Conservation (phyloP, 1,140 invertebrate genomes). For the Aphaenogaster ashmeadi region DNA sequence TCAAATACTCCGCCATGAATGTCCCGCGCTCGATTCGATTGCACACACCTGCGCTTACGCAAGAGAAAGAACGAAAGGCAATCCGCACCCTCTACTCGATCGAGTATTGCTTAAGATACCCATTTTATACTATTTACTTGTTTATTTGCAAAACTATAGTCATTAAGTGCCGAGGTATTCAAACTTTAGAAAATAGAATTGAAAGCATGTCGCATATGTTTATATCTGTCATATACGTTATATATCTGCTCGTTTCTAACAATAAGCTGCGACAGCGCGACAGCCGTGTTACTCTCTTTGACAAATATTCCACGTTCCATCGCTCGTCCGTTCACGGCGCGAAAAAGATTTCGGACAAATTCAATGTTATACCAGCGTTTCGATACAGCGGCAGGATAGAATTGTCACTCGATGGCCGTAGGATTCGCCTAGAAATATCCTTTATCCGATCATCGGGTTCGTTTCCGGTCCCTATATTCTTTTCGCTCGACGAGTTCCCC, state of each 20-base stretch:
- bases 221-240: background rate
- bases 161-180: background rate
- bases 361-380: slow-evolving; percentile 25
- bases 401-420: slow-evolving; percentile 18
- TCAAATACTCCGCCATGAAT: slow-evolving; percentile 67
- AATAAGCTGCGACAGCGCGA: background rate
- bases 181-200: slow-evolving; percentile 5
- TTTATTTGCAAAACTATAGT: background rate
- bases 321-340: background rate
- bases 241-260: background rate
- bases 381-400: background rate
- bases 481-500: slow-evolving; percentile 22
- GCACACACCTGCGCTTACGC: background rate
- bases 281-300: background rate
- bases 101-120: background rate
- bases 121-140: background rate
- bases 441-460: slow-evolving; percentile 43
- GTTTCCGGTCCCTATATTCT: slow-evolving; percentile 16
- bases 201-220: background rate
- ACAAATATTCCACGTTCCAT: slow-evolving; percentile 41
- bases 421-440: slow-evolving; percentile 47
- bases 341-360: slow-evolving; percentile 43
- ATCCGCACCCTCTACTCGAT: background rate
- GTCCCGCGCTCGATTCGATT: slow-evolving; percentile 49
- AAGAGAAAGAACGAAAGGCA: background rate